These are phyloP conservation scores for Cherax quadricarinatus DNA, from an alignment of 1,140 invertebrate genomes.

Conservation along the genomic window DNA sequence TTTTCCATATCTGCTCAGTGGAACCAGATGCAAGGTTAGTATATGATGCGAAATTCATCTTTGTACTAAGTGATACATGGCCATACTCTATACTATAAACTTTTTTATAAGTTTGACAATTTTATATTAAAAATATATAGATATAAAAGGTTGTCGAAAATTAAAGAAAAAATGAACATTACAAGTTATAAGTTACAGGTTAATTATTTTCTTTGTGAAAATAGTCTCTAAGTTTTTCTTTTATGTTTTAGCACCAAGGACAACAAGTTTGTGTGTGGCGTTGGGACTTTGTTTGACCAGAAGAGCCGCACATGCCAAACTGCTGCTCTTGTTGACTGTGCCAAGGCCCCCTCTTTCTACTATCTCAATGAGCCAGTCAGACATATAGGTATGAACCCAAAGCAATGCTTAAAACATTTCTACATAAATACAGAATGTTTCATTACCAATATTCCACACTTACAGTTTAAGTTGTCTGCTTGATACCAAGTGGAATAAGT, in stretches of 20 bases:
- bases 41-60: background rate
- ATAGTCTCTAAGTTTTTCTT: background rate
- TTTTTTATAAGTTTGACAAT: background rate
- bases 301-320: conserved; percentile 75
- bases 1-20: conserved; percentile 84
- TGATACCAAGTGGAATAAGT: no score
- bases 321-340: conserved; percentile 75
- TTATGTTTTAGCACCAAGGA: conserved; percentile 74
- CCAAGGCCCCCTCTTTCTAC: conserved; percentile 74
- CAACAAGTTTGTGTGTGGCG: conserved; percentile 76
- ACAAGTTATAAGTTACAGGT: background rate
- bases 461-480: no score
- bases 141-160: background rate
- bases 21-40: conserved; percentile 63
- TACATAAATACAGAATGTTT: no score
- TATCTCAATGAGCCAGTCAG: conserved; percentile 74
- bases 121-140: background rate
- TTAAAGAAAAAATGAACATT: background rate
- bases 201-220: background rate
- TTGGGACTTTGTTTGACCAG: conserved; percentile 77
- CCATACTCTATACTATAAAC: background rate
- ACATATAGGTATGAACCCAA: conserved; percentile 52
- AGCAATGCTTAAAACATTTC: background rate
- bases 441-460: no score
- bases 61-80: background rate